Percentiles rank a stretch among this genome's conserved stretches.
Evolutionary conservation across 2,113 vertebrate genomes (phyloP).

Genomic region (Limnothrissa miodon): DNA sequence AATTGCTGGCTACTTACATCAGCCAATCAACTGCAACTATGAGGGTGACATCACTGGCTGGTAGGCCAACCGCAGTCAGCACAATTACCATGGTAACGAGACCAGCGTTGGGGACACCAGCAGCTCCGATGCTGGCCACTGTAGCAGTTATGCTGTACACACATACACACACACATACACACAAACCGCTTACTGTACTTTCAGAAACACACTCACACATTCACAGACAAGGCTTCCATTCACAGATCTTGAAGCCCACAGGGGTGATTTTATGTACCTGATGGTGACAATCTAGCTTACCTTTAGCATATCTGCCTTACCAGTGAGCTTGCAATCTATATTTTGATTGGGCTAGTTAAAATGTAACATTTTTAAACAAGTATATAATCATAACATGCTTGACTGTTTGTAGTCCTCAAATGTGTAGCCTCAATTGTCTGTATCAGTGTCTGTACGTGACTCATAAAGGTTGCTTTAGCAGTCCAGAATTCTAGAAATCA

Average conservation of each 20-base stretch:
- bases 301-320: too few species aligned
- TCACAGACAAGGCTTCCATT: not conserved
- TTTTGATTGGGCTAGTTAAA: too few species aligned
- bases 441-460: too few species aligned
- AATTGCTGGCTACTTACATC: slow-evolving; percentile 80
- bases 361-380: too few species aligned
- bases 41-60: slow-evolving; percentile 89
- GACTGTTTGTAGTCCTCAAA: too few species aligned
- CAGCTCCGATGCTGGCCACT: slow-evolving; percentile 93
- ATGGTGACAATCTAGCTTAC: slow-evolving; percentile 92
- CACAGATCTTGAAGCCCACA: not conserved
- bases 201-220: not conserved
- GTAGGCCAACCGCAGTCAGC: slow-evolving; percentile 90
- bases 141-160: slow-evolving; percentile 88
- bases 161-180: slow-evolving; percentile 21
- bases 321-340: too few species aligned
- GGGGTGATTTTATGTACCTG: slow-evolving; percentile 69
- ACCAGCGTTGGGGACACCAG: slow-evolving; percentile 93
- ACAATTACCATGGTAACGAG: slow-evolving; percentile 99
- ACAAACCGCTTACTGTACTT: too few species aligned
- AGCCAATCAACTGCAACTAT: slow-evolving; percentile 98
- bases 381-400: too few species aligned
- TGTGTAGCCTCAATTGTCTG: too few species aligned
- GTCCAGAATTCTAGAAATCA: too few species aligned
- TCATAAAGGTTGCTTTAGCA: too few species aligned